Base-by-base conservation (phyloP, 2,797 vertebrate genomes). In the Sebastes oblongus region DNA sequence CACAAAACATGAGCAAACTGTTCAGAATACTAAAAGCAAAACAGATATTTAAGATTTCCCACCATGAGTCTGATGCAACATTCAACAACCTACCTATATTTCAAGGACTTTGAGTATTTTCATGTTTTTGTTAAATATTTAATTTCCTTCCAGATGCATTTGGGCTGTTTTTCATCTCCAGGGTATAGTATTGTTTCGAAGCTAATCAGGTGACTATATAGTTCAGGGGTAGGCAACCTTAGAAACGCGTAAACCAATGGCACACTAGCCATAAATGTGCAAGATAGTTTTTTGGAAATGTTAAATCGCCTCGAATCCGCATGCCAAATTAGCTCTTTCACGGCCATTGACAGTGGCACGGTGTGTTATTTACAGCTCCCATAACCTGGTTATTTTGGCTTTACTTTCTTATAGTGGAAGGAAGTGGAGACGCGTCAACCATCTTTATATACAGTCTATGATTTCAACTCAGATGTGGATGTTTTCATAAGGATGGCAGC, bases 21-120 rank as follows among this genome's bases (percentile, higher is more conserved):
- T 56, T 81, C 24, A 72, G 66, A 72, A 75, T 52, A 66, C 24
- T 66, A 71, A 86, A 64, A 34, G 16, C 58, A 54, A 3, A 34
- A 30, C 20, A 46, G 18, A 72, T 34, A 46, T 27, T 5, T 36
- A 54, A 66, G 8, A 39, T 56, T 65, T 34, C 20, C 16, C 18
- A 34, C 46, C 22, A 24, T 36, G 10, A 56, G 22, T 22, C 60
- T 72, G 50, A 75, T 55, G 32, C 30, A 54, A 56, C 29, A 36
- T 25, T 46, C 42, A 14, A 59, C 20, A 79, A 65, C 29, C 14
- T 66, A 42, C 29, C 6, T 68, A 9, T 32, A 34, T 54, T 67
- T 72, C 56, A 84, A 56, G 20, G n/a, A 64, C 74, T 42, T 42
- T 58, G 11, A 13, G 20, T 70, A 46, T 39, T 78, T 65, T 54